Evolutionary conservation across 1,140 invertebrate genomes (phyloP).

Genomic region (Zaprionus nigranus): DNA sequence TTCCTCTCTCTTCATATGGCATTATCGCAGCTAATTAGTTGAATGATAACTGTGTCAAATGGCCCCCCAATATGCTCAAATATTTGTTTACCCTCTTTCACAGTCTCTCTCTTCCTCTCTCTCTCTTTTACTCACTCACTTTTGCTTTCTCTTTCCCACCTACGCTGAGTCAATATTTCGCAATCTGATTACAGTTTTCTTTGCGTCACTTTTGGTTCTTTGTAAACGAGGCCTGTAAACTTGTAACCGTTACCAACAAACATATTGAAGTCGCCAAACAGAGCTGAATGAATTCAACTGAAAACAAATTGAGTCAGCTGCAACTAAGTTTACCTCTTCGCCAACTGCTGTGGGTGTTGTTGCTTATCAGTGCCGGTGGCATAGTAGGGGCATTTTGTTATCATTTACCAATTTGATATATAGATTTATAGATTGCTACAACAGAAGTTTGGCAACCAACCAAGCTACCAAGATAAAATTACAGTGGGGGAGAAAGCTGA

Average conservation of each 20-base stretch:
- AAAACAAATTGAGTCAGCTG: constrained; percentile 40
- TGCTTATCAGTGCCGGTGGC: constrained; percentile 25
- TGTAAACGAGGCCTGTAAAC: neutral
- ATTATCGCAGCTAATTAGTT: constrained; percentile 41
- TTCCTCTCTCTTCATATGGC: neutral
- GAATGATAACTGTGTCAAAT: constrained; percentile 47
- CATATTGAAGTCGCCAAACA: neutral
- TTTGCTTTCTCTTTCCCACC: neutral
- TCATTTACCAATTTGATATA: constrained; percentile 16
- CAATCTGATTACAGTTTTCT: constrained; percentile 40
- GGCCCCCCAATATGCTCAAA: constrained; percentile 31
- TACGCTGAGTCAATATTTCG: constrained; percentile 38
- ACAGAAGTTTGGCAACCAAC: neutral
- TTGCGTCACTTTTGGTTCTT: constrained; percentile 4
- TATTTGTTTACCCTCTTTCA: constrained; percentile 36
- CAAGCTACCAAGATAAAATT: neutral
- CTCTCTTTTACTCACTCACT: constrained; percentile 5
- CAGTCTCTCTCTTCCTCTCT: neutral
- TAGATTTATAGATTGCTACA: constrained; percentile 22
- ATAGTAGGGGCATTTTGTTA: neutral
- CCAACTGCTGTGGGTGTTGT: constrained; percentile 6
- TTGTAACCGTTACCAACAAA: neutral
- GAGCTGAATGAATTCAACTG: constrained; percentile 15
- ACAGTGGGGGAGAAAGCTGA: too few relatives aligned
- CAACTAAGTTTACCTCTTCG: constrained; percentile 22